Conservation (phyloP, 2,797 vertebrate genomes). For the Momotus momota region DNA sequence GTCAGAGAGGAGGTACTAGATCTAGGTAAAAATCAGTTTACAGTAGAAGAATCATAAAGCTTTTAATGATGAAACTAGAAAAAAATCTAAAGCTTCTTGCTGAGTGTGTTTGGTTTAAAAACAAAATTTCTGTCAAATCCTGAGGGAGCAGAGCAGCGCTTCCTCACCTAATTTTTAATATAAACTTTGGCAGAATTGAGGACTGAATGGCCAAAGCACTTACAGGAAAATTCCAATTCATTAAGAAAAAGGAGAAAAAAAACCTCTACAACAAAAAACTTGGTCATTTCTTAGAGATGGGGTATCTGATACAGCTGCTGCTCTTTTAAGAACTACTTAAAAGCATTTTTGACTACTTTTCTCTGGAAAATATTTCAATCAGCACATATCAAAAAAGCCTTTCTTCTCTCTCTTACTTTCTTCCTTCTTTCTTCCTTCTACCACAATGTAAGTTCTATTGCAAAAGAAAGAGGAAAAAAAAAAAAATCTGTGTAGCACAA, state of each 20-base stretch:
- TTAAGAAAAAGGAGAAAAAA: neutral
- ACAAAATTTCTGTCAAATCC: neutral
- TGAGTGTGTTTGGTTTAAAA: neutral
- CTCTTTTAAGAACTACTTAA: constrained; percentile 36
- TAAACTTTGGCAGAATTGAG: neutral
- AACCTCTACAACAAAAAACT: neutral
- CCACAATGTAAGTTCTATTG: neutral
- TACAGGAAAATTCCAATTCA: neutral
- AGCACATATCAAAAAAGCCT: neutral
- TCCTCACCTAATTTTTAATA: constrained; percentile 12
- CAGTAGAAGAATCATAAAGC: neutral
- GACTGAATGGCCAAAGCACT: neutral
- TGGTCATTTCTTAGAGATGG: neutral
- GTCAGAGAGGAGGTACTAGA: neutral
- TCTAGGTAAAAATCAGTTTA: constrained; percentile 2
- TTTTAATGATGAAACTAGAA: neutral
- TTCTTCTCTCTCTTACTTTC: constrained; percentile 17
- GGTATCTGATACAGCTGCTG: constrained; percentile 12
- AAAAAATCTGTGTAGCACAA: neutral
- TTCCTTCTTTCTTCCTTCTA: constrained; percentile 26
- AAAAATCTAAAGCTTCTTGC: neutral
- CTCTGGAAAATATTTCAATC: constrained; percentile 36
- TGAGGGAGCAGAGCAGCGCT: neutral
- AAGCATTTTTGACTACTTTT: constrained; percentile 28
- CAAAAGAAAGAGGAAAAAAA: neutral